A percentile compares a stretch with the other conserved stretches of the same genome.
Evolutionary conservation across 2,797 vertebrate species (phyloP).

Genomic region (Siniperca scherzeri): DNA sequence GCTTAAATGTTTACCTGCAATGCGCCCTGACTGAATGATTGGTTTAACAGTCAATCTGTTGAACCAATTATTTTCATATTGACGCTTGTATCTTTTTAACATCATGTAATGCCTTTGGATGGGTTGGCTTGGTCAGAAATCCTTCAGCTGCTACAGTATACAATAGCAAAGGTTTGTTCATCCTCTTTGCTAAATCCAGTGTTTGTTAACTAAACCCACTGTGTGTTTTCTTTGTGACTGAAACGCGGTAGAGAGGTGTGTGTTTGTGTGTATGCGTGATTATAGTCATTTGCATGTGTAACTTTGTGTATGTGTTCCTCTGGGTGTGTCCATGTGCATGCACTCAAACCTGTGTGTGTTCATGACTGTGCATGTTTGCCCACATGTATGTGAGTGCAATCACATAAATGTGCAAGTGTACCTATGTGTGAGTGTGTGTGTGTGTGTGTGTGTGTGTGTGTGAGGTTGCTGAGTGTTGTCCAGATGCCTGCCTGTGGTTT

Average conservation of each 20-base stretch:
- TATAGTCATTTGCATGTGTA: constrained; percentile 12
- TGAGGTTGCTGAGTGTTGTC: constrained; percentile 35
- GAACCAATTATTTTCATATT: background rate
- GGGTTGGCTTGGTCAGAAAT: background rate
- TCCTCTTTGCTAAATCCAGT: constrained; percentile 33
- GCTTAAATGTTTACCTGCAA: constrained; percentile 8
- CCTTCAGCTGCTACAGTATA: constrained; percentile 3
- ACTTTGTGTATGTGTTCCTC: background rate
- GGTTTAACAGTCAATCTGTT: background rate
- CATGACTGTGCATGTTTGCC: constrained; percentile 25
- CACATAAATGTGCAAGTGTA: constrained; percentile 18
- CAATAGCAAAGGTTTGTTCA: constrained; percentile 6
- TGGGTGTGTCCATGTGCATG: background rate
- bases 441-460: constrained; percentile 16
- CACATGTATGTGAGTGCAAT: constrained; percentile 20
- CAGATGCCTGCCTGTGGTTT: constrained; percentile 76
- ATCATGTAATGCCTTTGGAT: background rate
- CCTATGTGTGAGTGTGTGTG: constrained; percentile 22
- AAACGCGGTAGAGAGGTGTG: constrained; percentile 2
- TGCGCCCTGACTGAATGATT: background rate
- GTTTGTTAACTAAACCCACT: constrained; percentile 41
- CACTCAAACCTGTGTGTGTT: background rate
- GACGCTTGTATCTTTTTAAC: background rate
- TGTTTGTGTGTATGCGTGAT: background rate
- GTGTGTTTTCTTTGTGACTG: constrained; percentile 28